phyloP scores from a whole-genome alignment of 2,113 vertebrate species.

The Coracopsis vasa region DNA sequence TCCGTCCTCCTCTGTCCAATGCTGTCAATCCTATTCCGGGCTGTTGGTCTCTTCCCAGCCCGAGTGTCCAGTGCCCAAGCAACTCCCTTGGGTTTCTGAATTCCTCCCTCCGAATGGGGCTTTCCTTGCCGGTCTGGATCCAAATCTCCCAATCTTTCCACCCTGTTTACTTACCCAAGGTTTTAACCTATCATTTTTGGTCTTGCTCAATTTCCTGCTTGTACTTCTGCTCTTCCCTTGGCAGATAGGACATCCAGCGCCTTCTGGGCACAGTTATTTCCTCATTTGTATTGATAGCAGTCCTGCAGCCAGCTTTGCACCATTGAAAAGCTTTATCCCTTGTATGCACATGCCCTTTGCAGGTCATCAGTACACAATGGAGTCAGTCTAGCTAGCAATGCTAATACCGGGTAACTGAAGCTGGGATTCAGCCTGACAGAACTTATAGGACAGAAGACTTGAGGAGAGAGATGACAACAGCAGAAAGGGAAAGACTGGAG shows the following conservation, averaged over 20 bases:
- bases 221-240: not conserved
- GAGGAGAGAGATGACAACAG: not conserved
- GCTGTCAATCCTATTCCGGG: conserved; percentile 16
- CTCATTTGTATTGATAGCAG: not conserved
- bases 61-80: not conserved
- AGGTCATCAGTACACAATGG: not conserved
- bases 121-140: not conserved
- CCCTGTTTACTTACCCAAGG: not conserved
- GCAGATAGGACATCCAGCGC: not conserved
- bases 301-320: not conserved
- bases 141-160: not conserved
- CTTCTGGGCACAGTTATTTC: not conserved
- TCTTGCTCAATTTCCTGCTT: conserved; percentile 22
- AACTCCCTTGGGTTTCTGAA: not conserved
- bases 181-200: conserved; percentile 20
- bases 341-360: not conserved
- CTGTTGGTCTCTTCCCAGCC: not conserved
- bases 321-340: not conserved
- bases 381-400: not conserved
- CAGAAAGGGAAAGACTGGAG: not conserved
- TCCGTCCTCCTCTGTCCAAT: not conserved
- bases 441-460: not conserved
- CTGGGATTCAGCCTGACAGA: not conserved
- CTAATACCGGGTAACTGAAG: not conserved
- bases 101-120: not conserved